phyloP scores from a whole-genome alignment of 2,797 vertebrate species.

The Amblyopsis hoosieri region DNA sequence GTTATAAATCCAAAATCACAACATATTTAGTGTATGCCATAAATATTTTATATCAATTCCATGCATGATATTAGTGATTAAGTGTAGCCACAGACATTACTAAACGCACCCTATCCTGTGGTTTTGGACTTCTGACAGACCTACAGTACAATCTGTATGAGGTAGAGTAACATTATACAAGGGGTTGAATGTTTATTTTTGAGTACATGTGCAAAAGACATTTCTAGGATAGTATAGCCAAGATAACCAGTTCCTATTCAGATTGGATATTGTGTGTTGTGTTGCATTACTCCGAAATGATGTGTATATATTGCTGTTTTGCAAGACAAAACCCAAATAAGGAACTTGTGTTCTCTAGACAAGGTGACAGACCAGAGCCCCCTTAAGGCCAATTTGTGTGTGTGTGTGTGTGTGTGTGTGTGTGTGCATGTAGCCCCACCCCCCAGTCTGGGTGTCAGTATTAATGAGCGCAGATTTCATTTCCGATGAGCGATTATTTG shows the following conservation, averaged over 20 bases:
- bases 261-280: not conserved
- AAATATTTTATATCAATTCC: constrained; percentile 58
- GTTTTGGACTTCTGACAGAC: not conserved
- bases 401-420: constrained; percentile 33
- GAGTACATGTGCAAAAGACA: too few relatives aligned
- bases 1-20: constrained; percentile 56
- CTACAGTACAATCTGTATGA: not conserved
- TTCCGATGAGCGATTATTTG: constrained; percentile 98
- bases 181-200: too few relatives aligned
- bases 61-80: constrained; percentile 51
- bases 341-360: constrained; percentile 6
- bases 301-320: not conserved
- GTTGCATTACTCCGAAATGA: too few relatives aligned
- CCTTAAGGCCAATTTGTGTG: constrained; percentile 29
- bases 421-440: constrained; percentile 42
- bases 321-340: not conserved
- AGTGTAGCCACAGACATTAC: constrained; percentile 13
- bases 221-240: not conserved
- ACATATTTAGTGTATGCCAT: constrained; percentile 52
- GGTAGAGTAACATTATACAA: not conserved
- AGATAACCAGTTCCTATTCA: not conserved
- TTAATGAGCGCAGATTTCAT: constrained; percentile 98
- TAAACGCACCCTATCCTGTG: not conserved
- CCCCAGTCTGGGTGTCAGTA: constrained; percentile 85
- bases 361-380: constrained; percentile 40